phyloP scores from a whole-genome alignment of 2,113 vertebrate species.

The Brachypteracias leptosomus region DNA sequence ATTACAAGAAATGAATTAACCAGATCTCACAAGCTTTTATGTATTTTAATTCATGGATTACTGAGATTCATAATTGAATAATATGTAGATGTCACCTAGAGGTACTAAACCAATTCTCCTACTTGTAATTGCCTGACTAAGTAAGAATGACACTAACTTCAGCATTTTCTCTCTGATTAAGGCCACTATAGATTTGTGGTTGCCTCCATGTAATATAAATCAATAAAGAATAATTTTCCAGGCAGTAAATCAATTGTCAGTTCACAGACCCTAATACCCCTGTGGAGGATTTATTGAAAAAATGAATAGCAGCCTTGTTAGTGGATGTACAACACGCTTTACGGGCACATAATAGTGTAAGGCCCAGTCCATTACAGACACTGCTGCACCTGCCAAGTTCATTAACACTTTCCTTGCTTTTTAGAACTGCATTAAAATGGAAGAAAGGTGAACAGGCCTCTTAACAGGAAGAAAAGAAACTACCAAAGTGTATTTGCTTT shows the following conservation, averaged over 20 bases:
- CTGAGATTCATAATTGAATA: constrained; percentile 74
- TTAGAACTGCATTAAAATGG: neutral
- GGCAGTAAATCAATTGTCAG: constrained; percentile 83
- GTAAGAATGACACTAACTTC: constrained; percentile 76
- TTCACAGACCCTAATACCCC: constrained; percentile 75
- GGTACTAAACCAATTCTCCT: constrained; percentile 72
- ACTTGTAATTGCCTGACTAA: constrained; percentile 74
- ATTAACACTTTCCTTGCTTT: constrained; percentile 35
- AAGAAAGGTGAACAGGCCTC: neutral
- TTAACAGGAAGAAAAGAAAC: neutral
- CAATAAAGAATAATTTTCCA: constrained; percentile 86
- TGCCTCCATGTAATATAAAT: constrained; percentile 75
- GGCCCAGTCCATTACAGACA: constrained; percentile 29
- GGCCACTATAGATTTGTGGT: constrained; percentile 72
- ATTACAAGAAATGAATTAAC: constrained; percentile 64
- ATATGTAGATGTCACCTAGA: constrained; percentile 74
- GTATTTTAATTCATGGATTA: constrained; percentile 73
- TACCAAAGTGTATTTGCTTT: rapidly evolving
- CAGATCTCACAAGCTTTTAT: constrained; percentile 57
- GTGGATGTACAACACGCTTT: constrained; percentile 60
- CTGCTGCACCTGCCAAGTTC: neutral
- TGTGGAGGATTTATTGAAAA: constrained; percentile 75
- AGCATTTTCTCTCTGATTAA: constrained; percentile 79
- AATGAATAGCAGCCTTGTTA: constrained; percentile 82
- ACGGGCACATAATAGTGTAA: constrained; percentile 33